Percentiles rank a stretch among this genome's conserved stretches.
These are phyloP conservation scores for Bombus vancouverensis DNA, from an alignment of 1,140 invertebrate species.

Conservation along the genomic window DNA sequence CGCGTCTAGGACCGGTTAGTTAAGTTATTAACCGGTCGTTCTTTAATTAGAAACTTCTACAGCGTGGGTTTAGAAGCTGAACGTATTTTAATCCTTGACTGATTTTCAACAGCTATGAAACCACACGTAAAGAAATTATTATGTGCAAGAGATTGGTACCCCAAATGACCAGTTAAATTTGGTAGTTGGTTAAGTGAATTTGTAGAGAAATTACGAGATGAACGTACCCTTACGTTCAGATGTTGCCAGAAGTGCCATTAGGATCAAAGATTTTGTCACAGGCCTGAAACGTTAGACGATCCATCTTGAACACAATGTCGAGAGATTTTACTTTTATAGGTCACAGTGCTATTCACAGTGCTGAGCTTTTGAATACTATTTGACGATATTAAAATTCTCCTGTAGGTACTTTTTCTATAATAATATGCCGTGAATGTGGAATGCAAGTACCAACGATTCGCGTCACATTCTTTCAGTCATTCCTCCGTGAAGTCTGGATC, in stretches of 20 bases:
- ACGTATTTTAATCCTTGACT: no score
- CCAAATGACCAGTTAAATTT: neutral
- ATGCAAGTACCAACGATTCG: neutral
- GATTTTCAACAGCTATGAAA: no score
- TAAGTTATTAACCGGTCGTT: neutral
- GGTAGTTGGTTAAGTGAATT: neutral
- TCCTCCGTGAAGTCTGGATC: slow-evolving; percentile 47
- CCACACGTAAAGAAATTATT: neutral
- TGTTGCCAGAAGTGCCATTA: no score
- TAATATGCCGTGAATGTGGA: neutral
- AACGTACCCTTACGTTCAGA: no score
- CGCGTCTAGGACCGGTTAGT: neutral
- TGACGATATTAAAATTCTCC: neutral
- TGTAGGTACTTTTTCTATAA: neutral
- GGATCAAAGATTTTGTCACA: neutral
- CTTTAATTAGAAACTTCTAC: neutral
- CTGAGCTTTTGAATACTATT: neutral
- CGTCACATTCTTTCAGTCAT: slow-evolving; percentile 48
- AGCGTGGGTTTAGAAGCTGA: neutral
- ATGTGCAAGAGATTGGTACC: neutral
- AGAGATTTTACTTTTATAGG: neutral
- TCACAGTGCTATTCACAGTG: neutral
- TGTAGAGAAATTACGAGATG: no score
- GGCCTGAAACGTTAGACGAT: neutral
- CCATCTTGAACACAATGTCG: neutral